phyloP scores from a whole-genome alignment of 2,113 vertebrate genomes.

The Oncorhynchus keta region DNA sequence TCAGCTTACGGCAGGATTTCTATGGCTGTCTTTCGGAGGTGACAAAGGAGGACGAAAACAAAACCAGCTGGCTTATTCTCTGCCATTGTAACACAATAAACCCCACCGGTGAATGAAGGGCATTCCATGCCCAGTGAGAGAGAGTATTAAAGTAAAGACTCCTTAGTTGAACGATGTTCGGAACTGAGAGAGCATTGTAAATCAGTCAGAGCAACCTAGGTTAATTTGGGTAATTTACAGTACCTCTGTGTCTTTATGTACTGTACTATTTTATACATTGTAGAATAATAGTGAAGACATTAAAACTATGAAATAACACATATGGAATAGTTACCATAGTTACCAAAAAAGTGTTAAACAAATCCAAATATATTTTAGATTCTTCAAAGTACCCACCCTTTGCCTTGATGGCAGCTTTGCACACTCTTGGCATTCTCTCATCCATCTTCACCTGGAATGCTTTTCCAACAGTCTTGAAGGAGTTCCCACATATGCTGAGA shows the following conservation, averaged over 20 bases:
- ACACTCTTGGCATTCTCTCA: no score
- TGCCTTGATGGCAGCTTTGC: no score
- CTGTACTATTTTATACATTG: not conserved
- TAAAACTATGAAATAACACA: no score
- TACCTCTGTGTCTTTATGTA: not conserved
- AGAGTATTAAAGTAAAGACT: not conserved
- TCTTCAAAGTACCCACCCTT: no score
- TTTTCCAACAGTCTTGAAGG: no score
- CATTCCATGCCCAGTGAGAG: not conserved
- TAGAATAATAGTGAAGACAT: no score
- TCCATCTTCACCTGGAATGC: no score
- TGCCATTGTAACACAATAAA: conserved; percentile 3
- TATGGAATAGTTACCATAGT: no score
- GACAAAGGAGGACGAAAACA: conserved; percentile 22
- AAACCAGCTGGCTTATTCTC: conserved; percentile 14
- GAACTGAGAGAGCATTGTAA: not conserved
- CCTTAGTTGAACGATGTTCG: not conserved
- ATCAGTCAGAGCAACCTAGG: not conserved
- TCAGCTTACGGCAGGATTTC: conserved; percentile 10
- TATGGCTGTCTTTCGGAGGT: conserved; percentile 8
- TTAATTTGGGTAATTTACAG: not conserved
- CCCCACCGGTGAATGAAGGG: conserved; percentile 7
- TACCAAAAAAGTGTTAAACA: no score
- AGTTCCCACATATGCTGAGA: no score
- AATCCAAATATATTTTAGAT: no score